phyloP scores from a whole-genome alignment of 2,113 vertebrate genomes.

The Labrus mixtus region DNA sequence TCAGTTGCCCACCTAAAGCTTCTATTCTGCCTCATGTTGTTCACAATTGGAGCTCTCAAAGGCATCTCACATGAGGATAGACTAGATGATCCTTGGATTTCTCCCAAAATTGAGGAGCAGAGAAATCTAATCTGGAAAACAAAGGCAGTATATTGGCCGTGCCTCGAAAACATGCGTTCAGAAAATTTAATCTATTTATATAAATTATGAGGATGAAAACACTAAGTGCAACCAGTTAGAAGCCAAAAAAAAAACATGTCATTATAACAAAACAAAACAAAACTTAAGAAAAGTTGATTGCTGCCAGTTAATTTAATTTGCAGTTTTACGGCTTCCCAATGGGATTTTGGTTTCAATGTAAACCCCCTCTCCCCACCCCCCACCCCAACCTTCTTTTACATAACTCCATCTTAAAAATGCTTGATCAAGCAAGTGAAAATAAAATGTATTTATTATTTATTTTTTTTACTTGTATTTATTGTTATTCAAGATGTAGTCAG shows the following conservation, averaged over 20 bases:
- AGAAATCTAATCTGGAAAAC: slow-evolving; percentile 41
- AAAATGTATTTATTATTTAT: too few relatives aligned
- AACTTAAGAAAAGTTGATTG: too few relatives aligned
- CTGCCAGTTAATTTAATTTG: too few relatives aligned
- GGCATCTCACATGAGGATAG: slow-evolving; percentile 14
- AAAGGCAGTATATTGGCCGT: slow-evolving; percentile 1
- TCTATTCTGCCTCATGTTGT: background rate
- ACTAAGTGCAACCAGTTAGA: slow-evolving; percentile 6
- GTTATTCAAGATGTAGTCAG: too few relatives aligned
- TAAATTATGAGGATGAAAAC: background rate
- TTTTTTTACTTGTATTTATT: too few relatives aligned
- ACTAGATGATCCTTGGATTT: slow-evolving; percentile 10
- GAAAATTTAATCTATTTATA: background rate
- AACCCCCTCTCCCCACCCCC: too few relatives aligned
- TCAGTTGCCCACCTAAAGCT: background rate
- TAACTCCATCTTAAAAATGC: too few relatives aligned
- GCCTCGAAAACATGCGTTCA: background rate
- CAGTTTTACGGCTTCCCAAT: too few relatives aligned
- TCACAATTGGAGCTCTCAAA: slow-evolving; percentile 26
- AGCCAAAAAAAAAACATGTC: background rate
- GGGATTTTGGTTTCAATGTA: too few relatives aligned
- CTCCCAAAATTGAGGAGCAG: slow-evolving; percentile 11
- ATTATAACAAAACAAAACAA: too few relatives aligned
- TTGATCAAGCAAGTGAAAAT: too few relatives aligned
- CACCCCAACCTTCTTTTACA: too few relatives aligned